phyloP scores from a whole-genome alignment of 2,113 vertebrate genomes.

The Hypanus sabinus region DNA sequence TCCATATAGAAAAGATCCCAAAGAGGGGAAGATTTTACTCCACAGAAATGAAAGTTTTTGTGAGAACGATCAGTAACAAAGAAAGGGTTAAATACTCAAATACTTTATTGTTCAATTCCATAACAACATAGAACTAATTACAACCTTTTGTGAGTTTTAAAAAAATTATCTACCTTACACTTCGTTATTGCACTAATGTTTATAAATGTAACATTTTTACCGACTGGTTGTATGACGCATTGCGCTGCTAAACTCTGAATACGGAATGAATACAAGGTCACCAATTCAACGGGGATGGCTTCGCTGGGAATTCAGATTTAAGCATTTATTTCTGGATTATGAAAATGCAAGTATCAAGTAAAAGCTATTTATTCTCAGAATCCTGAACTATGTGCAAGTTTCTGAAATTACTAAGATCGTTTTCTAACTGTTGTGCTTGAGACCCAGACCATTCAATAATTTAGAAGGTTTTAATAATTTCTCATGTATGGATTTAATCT shows the following conservation, averaged over 20 bases:
- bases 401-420: too few species aligned
- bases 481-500: neutral
- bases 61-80: neutral
- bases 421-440: neutral
- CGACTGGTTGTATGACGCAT: neutral
- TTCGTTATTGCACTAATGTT: constrained; percentile 36
- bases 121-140: constrained; percentile 16
- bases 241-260: neutral
- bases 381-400: neutral
- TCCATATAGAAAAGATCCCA: neutral
- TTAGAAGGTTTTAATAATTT: neutral
- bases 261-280: neutral
- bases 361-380: constrained; percentile 16
- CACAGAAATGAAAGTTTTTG: neutral
- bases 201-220: neutral
- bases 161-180: constrained; percentile 18
- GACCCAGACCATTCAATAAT: neutral
- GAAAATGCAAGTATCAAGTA: neutral
- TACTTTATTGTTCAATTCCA: constrained; percentile 32
- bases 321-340: neutral
- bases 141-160: neutral
- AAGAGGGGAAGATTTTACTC: neutral
- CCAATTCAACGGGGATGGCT: neutral
- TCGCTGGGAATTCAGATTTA: neutral
- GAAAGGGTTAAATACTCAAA: constrained; percentile 7